Evolutionary conservation across 2,797 vertebrate genomes (phyloP), one percentile per base, ranked within the genome.

Genomic region (Neosilurus hyrtlii): DNA sequence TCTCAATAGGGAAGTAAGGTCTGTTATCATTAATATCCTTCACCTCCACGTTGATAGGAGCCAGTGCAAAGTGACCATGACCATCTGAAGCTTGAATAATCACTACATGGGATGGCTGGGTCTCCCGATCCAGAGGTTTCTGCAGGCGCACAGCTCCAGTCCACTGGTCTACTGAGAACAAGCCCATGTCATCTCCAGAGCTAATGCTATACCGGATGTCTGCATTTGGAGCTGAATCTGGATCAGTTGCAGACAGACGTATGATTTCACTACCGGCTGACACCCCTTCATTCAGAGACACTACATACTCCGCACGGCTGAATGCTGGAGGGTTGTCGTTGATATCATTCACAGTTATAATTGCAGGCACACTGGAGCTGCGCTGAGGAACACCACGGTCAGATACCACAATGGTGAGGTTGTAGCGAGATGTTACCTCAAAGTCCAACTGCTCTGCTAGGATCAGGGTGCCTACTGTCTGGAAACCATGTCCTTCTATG

Each of bases 271-370:
- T 96, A 66, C 98, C 98, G 0, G 96, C 91, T 0, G 91, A 91
- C 0, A 95, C 91, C 0, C 94, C 95, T 85, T 99, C 98, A 0
- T 95, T 97, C 81, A 99, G 93, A 0, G 93, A 94, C 0, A 97
- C 93, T 0, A 63, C 92, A 80, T 99, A 99, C 82, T 96, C 95
- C 0, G 96, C 92, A 10, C 92, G 95, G 70, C 92, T 83, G 81
- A 99, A 99, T 11, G 95, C 92, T 0, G 98, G 98, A 0, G 96
- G 94, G 87, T 99, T 99, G 90, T 99, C 98, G 0, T 99, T 97
- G 62, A 97, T 91, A 1, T 99, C 98, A 12, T 90, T 90, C 61
- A 99, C 92, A 0, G 90, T 92, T 88, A 99, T 93, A 4, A 97
- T 90, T 1, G 96, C 96, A 0, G 94, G 95, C 18, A 97, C 96